Base-by-base conservation (phyloP, 2,888 invertebrate species). In the Chirona hameri region DNA sequence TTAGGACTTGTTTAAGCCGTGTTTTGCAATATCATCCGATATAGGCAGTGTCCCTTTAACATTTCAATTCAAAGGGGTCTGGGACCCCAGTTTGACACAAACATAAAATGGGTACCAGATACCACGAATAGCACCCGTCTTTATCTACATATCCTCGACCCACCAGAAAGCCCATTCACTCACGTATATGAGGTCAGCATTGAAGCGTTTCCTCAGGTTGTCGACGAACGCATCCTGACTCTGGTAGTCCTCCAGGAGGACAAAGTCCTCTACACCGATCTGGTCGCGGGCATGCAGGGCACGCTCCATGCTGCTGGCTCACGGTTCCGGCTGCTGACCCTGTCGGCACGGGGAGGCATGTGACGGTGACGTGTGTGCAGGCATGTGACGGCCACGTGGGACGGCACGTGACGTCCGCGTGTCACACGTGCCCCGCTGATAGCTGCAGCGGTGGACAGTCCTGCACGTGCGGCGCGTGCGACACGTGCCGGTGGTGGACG, bases 241-340 rank as follows among this genome's bases (percentile, higher is more conserved):
- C 84, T 91, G 91, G 89, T 91, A 95, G 88, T 97, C 93, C 88
- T 97, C 96, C 81, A 97, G 91, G 82, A 97, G 91, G 83, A 97
- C 95, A 88, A 95, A 95, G 90, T 97, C 97, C 88, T 96, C 94
- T 48, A 97, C 95, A 82, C 97, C 97, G 65, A 94, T 95, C 85
- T 93, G 91, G 88, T 96, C 95, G 85, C 96, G 91, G 86, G 94
- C 93, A 88, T 94, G 92, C 86, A 95, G 90, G 85, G 93, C 92
- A 86, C 92, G 92, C 89, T 95, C 95, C 95, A 95, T 95, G 86
- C 81, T 83, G 82, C 21, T 57, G 7, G 76, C 39, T 76, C 76
- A 76, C 76, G 72, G 9, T 7, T 57, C 55, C 18, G 21, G 57
- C 14, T 55, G 57, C 57, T 18, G 57, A 18, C 1, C 21, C 57